A percentile compares a stretch with the other conserved stretches of the same genome.
These are phyloP conservation scores for Pangasianodon gigas DNA, from an alignment of 2,113 vertebrate species.

Conservation along the genomic window DNA sequence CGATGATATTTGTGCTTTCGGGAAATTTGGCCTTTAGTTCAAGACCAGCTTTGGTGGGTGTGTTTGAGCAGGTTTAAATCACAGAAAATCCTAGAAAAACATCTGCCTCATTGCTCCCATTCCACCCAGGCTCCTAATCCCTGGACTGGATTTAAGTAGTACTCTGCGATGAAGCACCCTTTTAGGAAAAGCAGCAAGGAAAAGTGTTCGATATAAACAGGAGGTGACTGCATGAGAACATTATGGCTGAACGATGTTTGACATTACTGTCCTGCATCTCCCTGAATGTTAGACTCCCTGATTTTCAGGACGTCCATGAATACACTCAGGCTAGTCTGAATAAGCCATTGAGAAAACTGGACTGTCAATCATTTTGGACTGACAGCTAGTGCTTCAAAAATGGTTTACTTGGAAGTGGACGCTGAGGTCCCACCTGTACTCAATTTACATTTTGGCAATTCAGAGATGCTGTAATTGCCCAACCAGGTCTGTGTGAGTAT, in stretches of 20 bases:
- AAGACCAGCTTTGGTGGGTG: background rate
- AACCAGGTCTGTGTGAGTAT: background rate
- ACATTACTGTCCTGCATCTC: background rate
- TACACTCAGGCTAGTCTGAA: background rate
- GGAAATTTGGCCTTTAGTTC: background rate
- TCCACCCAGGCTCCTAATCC: background rate
- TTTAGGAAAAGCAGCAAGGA: background rate
- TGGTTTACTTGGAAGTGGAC: background rate
- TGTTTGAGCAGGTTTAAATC: background rate
- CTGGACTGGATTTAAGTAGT: background rate
- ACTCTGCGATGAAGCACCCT: background rate
- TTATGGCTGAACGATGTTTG: background rate
- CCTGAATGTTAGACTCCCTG: background rate
- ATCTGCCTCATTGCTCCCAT: background rate
- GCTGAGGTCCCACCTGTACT: background rate
- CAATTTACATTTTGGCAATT: background rate
- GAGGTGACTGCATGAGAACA: background rate
- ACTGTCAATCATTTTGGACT: background rate
- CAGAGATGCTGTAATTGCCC: background rate
- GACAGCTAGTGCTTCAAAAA: background rate
- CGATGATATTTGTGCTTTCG: background rate
- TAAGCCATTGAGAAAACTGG: background rate
- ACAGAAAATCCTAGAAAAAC: background rate
- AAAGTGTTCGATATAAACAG: background rate
- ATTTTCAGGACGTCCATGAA: background rate